Evolutionary conservation across 2,113 vertebrate genomes (phyloP), one percentile per base, ranked within the genome.

Genomic region (Aegotheles bennettii): DNA sequence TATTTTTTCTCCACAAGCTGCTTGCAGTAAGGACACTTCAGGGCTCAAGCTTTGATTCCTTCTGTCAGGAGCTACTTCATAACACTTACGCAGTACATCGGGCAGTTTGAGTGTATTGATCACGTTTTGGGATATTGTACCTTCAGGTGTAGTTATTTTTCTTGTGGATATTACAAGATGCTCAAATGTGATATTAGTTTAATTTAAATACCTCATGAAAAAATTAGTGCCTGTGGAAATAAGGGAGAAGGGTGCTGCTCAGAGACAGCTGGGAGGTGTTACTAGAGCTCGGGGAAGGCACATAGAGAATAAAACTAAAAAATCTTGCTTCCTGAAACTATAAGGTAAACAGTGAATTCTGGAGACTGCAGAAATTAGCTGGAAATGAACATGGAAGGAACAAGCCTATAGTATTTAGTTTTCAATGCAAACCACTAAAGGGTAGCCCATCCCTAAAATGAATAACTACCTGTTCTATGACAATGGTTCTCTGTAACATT

Each of bases 401-500:
- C 9, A 92, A 92, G 87, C 12, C 25, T 93, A 6, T 77, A n/a
- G 60, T 80, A n/a, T 53, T 76, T 36, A 19, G 13, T 63, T 94
- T 95, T 67, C 36, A 83, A 10, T 69, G 26, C 38, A 88, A 65
- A 42, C 69, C 84, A 8, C 59, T 91, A 33, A 96, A 95, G 64
- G 19, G 45, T 93, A 21, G 43, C 74, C 63, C 64, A 57, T 92
- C 79, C 80, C 31, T 68, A 17, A 93, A 96, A 31, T 64, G 93
- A 90, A 20, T 88, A 91, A 71, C 68, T 63, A 56, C 87, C 51
- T 91, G 74, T 95, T 95, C 79, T 93, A 68, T 73, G 87, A 65
- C 38, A 83, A 16, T 87, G 23, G 17, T 92, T 86, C 67, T 90
- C 80, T 97, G 17, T 93, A 95, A 89, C 84, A 84, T 96, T 97